Evolutionary conservation across 2,888 invertebrate species (phyloP).

Genomic region (Vesta saturnalis): DNA sequence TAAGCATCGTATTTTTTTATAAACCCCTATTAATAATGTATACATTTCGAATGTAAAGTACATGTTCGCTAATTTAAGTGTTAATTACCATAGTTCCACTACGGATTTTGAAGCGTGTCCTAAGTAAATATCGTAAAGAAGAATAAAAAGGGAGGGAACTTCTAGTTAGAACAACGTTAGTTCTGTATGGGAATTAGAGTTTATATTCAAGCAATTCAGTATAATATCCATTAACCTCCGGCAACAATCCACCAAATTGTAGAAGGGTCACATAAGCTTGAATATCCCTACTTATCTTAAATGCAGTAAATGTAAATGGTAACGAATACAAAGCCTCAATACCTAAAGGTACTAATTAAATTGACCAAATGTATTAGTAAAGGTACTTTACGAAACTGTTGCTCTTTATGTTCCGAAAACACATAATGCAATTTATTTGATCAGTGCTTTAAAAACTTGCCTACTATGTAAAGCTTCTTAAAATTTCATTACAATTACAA

Average conservation of each 20-base stretch:
- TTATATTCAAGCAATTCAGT: neutral
- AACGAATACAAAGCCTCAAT: neutral
- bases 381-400: neutral
- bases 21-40: too few species aligned
- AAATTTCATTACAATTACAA: neutral
- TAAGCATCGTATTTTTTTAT: too few species aligned
- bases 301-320: constrained; percentile 9
- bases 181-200: neutral
- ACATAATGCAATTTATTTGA: too few species aligned
- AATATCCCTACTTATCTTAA: neutral
- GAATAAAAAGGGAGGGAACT: too few species aligned
- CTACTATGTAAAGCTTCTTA: neutral
- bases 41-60: too few species aligned
- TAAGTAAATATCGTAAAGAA: too few species aligned
- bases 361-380: neutral
- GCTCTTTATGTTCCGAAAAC: too few species aligned
- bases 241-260: constrained; percentile 5
- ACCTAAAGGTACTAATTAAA: neutral
- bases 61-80: too few species aligned
- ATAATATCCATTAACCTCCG: neutral
- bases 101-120: too few species aligned
- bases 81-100: too few species aligned
- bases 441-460: too few species aligned
- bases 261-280: neutral
- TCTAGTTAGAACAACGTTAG: too few species aligned